Evolutionary conservation across 2,888 invertebrate genomes (phyloP).

Genomic region (Pseudococcus jackbeardsleyi): DNA sequence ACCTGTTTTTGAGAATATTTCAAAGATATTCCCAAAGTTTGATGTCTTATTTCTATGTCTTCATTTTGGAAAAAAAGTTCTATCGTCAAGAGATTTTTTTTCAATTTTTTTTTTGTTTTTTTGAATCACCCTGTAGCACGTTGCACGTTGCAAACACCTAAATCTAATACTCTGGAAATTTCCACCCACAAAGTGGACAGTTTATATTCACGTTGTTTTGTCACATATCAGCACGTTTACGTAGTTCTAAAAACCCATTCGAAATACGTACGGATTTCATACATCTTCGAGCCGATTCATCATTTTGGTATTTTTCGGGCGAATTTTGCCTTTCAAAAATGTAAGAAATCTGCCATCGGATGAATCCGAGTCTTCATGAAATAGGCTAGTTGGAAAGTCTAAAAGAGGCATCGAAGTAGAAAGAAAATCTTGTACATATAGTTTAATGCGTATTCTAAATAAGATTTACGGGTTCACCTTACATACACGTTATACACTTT

Average conservation of each 20-base stretch:
- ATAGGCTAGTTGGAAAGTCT: background rate
- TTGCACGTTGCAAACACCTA: background rate
- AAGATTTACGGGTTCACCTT: conserved; percentile 32
- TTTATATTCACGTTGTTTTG: conserved; percentile 16
- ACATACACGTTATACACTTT: conserved; percentile 10
- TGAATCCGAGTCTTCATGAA: background rate
- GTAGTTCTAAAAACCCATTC: background rate
- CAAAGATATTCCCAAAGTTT: too few species aligned
- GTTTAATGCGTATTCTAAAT: conserved; percentile 39
- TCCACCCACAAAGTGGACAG: background rate
- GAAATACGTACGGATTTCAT: background rate
- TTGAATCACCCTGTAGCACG: background rate
- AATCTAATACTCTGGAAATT: background rate
- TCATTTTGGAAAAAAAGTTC: too few species aligned
- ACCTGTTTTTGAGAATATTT: too few species aligned
- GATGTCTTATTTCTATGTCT: too few species aligned
- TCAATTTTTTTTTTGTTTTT: background rate
- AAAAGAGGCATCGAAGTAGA: background rate
- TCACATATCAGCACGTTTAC: conserved; percentile 9
- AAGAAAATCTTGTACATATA: background rate
- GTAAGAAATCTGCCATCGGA: background rate
- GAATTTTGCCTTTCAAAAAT: background rate
- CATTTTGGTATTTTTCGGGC: conserved; percentile 1
- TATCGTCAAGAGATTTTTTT: too few species aligned
- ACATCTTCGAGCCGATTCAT: background rate